A percentile compares a stretch with the other conserved stretches of the same genome.
These are phyloP conservation scores for Phaonia tiefii DNA, from an alignment of 2,888 invertebrate genomes.

Conservation along the genomic window DNA sequence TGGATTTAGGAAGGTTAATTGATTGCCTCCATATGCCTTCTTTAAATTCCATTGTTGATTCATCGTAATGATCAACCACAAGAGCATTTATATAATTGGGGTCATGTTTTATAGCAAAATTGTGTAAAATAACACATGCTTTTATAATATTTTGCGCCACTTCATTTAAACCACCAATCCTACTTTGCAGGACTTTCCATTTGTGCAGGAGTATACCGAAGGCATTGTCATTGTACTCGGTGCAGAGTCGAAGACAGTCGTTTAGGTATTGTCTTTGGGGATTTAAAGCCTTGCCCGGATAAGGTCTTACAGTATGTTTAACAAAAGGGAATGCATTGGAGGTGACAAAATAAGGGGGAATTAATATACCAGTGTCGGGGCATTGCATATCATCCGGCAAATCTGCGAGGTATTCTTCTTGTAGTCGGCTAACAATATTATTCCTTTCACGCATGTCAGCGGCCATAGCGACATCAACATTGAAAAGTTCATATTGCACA, in stretches of 20 bases:
- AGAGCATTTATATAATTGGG: conserved; percentile 49
- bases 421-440: background rate
- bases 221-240: conserved; percentile 50
- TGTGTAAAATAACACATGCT: conserved; percentile 60
- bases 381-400: conserved; percentile 55
- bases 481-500: conserved; percentile 50
- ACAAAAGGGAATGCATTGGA: conserved; percentile 54
- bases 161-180: background rate
- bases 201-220: conserved; percentile 55
- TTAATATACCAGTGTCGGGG: conserved; percentile 50
- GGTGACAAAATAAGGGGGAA: conserved; percentile 56
- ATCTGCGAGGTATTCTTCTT: too few species aligned
- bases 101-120: conserved; percentile 61
- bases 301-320: conserved; percentile 50
- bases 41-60: conserved; percentile 32
- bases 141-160: conserved; percentile 45
- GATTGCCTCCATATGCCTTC: conserved; percentile 55
- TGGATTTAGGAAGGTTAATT: conserved; percentile 40
- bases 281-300: conserved; percentile 55
- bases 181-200: conserved; percentile 61
- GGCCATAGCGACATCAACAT: conserved; percentile 43
- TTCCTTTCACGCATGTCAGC: background rate
- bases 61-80: conserved; percentile 55
- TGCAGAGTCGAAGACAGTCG: conserved; percentile 45
- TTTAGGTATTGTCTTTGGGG: conserved; percentile 55